phyloP scores from a whole-genome alignment of 2,888 invertebrate genomes.

The Ectropis crepuscularia region DNA sequence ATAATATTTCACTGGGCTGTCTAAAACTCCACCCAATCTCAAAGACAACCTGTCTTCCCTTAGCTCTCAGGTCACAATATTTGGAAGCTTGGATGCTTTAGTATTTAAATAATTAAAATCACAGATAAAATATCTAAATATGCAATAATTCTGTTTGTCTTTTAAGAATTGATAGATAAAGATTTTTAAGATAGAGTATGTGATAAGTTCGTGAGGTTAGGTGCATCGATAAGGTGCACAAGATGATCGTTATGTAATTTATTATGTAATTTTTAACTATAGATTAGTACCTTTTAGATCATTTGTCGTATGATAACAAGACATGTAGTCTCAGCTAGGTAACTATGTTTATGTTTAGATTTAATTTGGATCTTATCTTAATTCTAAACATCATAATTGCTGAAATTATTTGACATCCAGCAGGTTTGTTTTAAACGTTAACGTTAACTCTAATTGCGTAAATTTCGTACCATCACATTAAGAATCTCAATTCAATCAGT shows the following conservation, averaged over 20 bases:
- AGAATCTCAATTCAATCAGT: too few relatives aligned
- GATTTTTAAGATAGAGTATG: slow-evolving; percentile 41
- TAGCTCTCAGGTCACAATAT: slow-evolving; percentile 22
- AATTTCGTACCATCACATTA: too few relatives aligned
- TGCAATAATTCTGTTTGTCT: slow-evolving; percentile 37
- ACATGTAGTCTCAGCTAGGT: too few relatives aligned
- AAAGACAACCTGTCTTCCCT: neutral
- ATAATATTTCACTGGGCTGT: neutral
- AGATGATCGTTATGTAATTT: slow-evolving; percentile 17
- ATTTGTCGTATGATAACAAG: neutral
- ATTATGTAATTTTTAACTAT: neutral
- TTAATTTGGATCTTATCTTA: too few relatives aligned
- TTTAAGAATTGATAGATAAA: slow-evolving; percentile 39
- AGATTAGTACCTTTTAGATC: neutral
- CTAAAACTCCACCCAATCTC: neutral
- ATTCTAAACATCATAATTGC: too few relatives aligned
- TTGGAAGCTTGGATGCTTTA: slow-evolving; percentile 27
- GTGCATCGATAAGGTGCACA: slow-evolving; percentile 23
- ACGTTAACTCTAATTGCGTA: too few relatives aligned
- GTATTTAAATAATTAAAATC: slow-evolving; percentile 35
- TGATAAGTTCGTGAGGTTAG: slow-evolving; percentile 42
- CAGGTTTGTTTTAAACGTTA: too few relatives aligned
- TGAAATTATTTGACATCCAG: too few relatives aligned
- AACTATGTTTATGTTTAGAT: too few relatives aligned
- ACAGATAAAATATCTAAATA: slow-evolving; percentile 30